A percentile compares a stretch with the other conserved stretches of the same genome.
Evolutionary conservation across 92 coral and sea anemone genomes (phyloP).

Genomic region (Micromussa lordhowensis): DNA sequence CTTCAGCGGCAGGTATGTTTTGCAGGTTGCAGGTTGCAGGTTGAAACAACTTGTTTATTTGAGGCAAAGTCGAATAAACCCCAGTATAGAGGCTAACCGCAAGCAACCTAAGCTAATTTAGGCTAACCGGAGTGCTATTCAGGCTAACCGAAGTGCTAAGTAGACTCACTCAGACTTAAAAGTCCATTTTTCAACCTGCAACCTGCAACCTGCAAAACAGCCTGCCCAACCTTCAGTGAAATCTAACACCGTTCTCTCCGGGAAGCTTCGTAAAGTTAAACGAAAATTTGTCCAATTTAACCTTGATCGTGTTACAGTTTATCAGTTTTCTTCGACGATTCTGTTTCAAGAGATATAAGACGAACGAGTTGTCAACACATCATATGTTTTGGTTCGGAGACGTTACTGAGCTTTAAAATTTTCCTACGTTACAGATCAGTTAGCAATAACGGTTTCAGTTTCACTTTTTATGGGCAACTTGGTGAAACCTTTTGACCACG

Average conservation of each 20-base stretch:
- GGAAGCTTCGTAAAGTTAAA: background rate
- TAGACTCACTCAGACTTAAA: too few relatives aligned
- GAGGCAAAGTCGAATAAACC: too few relatives aligned
- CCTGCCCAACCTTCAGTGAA: too few relatives aligned
- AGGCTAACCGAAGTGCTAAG: too few relatives aligned
- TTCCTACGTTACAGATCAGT: background rate
- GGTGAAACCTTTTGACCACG: background rate
- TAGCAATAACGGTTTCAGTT: background rate
- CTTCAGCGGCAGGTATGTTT: too few relatives aligned
- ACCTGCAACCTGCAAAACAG: too few relatives aligned
- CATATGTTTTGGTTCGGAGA: background rate
- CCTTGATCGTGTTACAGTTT: slow-evolving; percentile 8
- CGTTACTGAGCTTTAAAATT: background rate
- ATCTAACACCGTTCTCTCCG: background rate
- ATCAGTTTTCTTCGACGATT: background rate
- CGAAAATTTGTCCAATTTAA: slow-evolving; percentile 13
- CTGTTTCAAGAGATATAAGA: background rate
- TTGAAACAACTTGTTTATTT: too few relatives aligned
- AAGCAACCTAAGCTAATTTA: too few relatives aligned
- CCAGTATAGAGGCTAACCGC: too few relatives aligned
- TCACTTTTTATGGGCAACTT: background rate
- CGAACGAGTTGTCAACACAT: background rate
- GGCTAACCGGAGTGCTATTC: too few relatives aligned
- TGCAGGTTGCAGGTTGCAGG: too few relatives aligned
- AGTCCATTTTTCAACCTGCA: too few relatives aligned